Base-by-base conservation (phyloP, 2,797 vertebrate genomes). In the Peromyscus nudipes region DNA sequence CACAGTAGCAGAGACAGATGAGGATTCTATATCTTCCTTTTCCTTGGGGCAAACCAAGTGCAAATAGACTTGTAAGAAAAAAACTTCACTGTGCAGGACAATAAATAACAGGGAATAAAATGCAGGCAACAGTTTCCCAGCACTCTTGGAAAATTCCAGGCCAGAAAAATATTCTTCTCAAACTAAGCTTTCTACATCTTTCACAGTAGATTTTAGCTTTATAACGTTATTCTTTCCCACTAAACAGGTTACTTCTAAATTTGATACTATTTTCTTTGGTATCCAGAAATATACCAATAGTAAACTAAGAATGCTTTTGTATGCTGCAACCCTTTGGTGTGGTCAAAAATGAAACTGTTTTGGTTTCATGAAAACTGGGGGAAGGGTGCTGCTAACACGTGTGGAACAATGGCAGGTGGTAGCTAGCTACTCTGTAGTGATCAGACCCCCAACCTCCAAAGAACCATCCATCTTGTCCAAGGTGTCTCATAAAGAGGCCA, bases 1-100 rank as follows among this genome's bases (percentile, higher is more conserved):
- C 80, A 57, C 62, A 97, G 81, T 91, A 96, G 94, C 52, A 93
- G 89, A 97, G 86, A 97, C 6, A 93, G 79, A 98, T 97, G 91
- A 92, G 95, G 92, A 71, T 55, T 88, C 93, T 92, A 71, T 88
- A 69, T 95, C 96, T 95, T 98, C 84, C 77, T 88, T 97, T 96
- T 93, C 93, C 93, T 89, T 55, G 16, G 86, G 96, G 83, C 49
- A 96, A 97, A 81, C 75, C n/a, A 82, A 69, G 75, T 60, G 19
- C 91, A 95, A 96, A 95, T 16, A 92, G 73, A 69, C 77, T 88
- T 97, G 80, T 0, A 97, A 97, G 89, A 40, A n/a, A 89, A 52
- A 52, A 14, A 13, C 52, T 67, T 49, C 37, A 85, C 77, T 37
- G 21, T 94, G 14, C 46, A 82, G 37, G 52, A 87, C 67, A 94